These are phyloP conservation scores for Thecophora atra DNA, from an alignment of 2,888 invertebrate genomes.

Conservation along the genomic window DNA sequence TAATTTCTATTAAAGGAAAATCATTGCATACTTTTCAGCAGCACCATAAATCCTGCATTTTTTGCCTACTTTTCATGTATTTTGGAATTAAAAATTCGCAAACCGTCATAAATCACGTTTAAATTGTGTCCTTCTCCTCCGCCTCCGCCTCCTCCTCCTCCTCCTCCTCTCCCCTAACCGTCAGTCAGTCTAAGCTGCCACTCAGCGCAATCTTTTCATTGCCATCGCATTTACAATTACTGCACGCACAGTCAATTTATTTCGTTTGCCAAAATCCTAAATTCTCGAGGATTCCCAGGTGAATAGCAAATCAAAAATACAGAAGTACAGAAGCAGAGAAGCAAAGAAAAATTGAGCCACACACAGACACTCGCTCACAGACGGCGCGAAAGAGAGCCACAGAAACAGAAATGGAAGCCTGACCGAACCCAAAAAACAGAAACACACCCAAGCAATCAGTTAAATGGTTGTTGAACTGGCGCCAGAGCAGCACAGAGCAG, in stretches of 20 bases:
- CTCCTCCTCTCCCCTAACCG: not conserved
- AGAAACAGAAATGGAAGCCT: constrained; percentile 29
- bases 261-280: constrained; percentile 49
- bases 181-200: constrained; percentile 1
- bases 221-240: constrained; percentile 59
- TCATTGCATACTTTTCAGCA: constrained; percentile 22
- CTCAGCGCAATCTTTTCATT: constrained; percentile 25
- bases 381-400: constrained; percentile 4
- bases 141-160: not conserved
- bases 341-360: constrained; percentile 7
- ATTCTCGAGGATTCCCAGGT: constrained; percentile 55
- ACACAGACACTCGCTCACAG: constrained; percentile 20
- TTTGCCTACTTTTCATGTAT: too few species aligned
- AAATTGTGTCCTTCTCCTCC: not conserved
- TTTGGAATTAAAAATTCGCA: constrained; percentile 16
- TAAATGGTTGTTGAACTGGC: constrained; percentile 58
- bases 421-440: constrained; percentile 19
- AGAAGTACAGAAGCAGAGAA: constrained; percentile 34
- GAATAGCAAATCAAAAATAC: constrained; percentile 64
- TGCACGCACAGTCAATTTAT: constrained; percentile 65
- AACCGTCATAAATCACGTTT: constrained; percentile 5
- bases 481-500: constrained; percentile 2
- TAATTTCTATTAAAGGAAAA: not conserved
- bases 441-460: constrained; percentile 59
- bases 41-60: constrained; percentile 33